Base-by-base conservation (phyloP, 2,888 invertebrate species). In the Schrankia costaestrigalis region DNA sequence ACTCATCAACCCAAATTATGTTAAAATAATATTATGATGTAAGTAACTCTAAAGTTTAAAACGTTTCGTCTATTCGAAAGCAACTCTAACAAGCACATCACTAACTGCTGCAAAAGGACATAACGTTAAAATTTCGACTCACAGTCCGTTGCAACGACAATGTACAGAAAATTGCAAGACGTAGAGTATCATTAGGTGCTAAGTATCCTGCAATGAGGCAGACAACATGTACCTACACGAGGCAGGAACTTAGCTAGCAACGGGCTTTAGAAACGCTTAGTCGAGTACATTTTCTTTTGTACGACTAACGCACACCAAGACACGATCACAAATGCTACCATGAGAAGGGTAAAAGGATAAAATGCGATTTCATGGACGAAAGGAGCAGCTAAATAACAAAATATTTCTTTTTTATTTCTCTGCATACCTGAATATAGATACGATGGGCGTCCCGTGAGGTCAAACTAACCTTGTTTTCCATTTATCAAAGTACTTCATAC, bases 401-500 rank as follows among this genome's bases (percentile, higher is more conserved):
- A 41, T 31, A 43, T 44, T 41, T 42, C 35, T 40, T 25, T 32
- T 22, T 39, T 37, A 39, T 40, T 19, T 44, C 5, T 35, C 18
- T 51, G 31, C 35, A 40, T 25, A 46, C 40, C 38, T 45, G 45
- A 32, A 14, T 35, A 44, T 30, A 33, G 23, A 19, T 19, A 36
- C 25, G 36, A 31, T 17, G 28, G 12, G 18, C 11, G 15, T 35
- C 38, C 26, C 27, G 13, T 14, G 27, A 41, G 51, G 29, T 25
- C 29, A 18, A 21, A 15, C 23, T 25, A 25, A 22, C 35, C 28
- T 38, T 26, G 11, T 23, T 25, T 41, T 26, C 18, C 41, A 57
- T 53, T 46, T 49, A 49, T 49, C 38, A 44, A 26, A 26, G 19
- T 29, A 41, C 41, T 39, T 38, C 35, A 38, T 39, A 33, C 25